Percentiles rank a stretch among this genome's conserved stretches.
Evolutionary conservation across 2,113 vertebrate species (phyloP).

Genomic region (Melozone crissalis): DNA sequence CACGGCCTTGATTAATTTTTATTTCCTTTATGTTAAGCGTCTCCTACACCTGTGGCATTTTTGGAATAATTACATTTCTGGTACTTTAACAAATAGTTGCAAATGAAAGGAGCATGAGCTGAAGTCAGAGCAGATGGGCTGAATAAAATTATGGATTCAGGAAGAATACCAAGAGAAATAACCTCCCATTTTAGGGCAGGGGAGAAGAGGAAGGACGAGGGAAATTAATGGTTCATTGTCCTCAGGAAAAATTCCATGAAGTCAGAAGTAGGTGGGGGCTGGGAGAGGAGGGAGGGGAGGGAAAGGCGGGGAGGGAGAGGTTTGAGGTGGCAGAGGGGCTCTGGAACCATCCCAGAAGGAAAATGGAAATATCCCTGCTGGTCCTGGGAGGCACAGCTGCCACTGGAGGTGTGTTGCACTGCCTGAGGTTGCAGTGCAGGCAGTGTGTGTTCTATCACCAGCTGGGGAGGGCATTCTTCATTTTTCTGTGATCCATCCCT

Average conservation of each 20-base stretch:
- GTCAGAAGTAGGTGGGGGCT: not conserved
- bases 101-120: not conserved
- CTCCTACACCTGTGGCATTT: slow-evolving; percentile 15
- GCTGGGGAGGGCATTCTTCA: not conserved
- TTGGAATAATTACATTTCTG: not conserved
- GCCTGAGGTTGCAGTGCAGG: not conserved
- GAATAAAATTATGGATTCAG: not conserved
- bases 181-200: not conserved
- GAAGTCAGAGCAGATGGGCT: slow-evolving; percentile 40
- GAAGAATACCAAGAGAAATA: slow-evolving; percentile 4
- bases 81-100: not conserved
- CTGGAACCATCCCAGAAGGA: not conserved
- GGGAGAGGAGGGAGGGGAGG: not conserved
- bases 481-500: not conserved
- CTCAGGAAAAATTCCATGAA: not conserved
- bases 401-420: not conserved
- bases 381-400: not conserved
- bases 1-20: not conserved
- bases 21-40: not conserved
- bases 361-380: not conserved
- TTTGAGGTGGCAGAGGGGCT: fast-evolving
- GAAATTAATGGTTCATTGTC: not conserved
- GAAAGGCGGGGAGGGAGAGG: not conserved
- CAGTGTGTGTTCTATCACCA: not conserved
- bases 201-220: not conserved